Evolutionary conservation across 2,888 invertebrate species (phyloP), one percentile per base, ranked within the genome.

Genomic region (Pogonocherus hispidulus): DNA sequence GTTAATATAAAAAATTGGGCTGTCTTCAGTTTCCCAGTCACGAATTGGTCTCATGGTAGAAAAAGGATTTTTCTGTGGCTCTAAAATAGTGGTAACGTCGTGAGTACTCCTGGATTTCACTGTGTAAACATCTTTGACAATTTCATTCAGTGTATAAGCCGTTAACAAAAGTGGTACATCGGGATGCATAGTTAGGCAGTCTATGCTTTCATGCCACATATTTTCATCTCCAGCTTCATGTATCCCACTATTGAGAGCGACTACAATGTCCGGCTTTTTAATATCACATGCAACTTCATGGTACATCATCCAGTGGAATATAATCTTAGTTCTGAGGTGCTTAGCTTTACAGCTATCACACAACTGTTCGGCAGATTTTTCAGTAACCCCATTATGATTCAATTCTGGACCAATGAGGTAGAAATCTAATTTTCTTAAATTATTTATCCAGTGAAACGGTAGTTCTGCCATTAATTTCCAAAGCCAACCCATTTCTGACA

Each of bases 211-310:
- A 37, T 68, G 57, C 84, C 84, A 84, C 3, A 14, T 9, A 41
- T 16, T 41, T n/a, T 75, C 71, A 70, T 83, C 80, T 27, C 62
- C 59, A 66, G 71, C 78, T 67, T 81, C 82, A 73, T 84, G 82
- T 56, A 84, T 72, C 20, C 84, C 83, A 72, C 82, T 82, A 69
- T 84, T 84, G 66, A 83, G 82, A 0, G 79, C 80, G 8, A 82
- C 76, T 16, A 83, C 79, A 35, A 82, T 51, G 72, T 83, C 79
- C n/a, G 84, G 82, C 52, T 69, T 71, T 57, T 75, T 49, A 22
- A 77, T 52, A 22, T 67, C 46, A 35, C 71, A 66, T 3, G 76
- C 69, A 47, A 78, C 75, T 37, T 82, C 77, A 72, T 82, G 81
- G 65, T 83, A 83, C 11, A 80, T 63, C 23, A 62, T 41, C 19